phyloP scores from a whole-genome alignment of 1,140 invertebrate genomes.

The Heliothis virescens region DNA sequence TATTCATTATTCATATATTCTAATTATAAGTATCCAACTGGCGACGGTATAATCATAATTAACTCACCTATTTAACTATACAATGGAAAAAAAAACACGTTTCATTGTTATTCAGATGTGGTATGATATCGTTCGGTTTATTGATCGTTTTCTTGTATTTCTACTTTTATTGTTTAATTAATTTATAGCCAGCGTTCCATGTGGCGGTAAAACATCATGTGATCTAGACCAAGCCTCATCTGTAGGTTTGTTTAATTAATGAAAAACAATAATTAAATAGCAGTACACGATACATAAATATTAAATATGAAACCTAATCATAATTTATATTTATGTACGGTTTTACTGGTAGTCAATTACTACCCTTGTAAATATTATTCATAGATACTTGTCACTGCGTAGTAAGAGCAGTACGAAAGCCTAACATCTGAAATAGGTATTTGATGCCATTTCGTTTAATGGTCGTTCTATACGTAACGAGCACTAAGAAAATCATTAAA shows the following conservation, averaged over 20 bases:
- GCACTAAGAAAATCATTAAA: conserved; percentile 60
- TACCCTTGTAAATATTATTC: conserved; percentile 37
- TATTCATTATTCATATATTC: conserved; percentile 70
- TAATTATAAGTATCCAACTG: conserved; percentile 69
- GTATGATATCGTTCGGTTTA: conserved; percentile 62
- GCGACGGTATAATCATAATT: conserved; percentile 63
- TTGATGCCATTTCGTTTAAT: conserved; percentile 54
- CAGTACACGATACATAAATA: not conserved
- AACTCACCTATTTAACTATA: conserved; percentile 57
- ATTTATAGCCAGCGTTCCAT: not conserved
- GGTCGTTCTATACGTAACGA: conserved; percentile 47
- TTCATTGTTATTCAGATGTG: conserved; percentile 63
- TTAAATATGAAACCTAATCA: not conserved
- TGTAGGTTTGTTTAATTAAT: not conserved
- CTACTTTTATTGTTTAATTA: conserved; percentile 26
- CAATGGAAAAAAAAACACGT: conserved; percentile 54
- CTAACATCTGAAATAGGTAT: conserved; percentile 21
- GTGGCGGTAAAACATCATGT: not conserved
- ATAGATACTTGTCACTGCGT: not conserved
- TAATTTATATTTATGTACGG: not conserved
- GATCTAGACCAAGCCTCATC: not conserved
- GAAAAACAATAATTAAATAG: not conserved
- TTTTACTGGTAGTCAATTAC: conserved; percentile 36
- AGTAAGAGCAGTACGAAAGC: not conserved
- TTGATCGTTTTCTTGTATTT: conserved; percentile 58